A percentile compares a stretch with the other conserved stretches of the same genome.
Evolutionary conservation across 2,113 vertebrate genomes (phyloP).

Genomic region (Raja brachyura): DNA sequence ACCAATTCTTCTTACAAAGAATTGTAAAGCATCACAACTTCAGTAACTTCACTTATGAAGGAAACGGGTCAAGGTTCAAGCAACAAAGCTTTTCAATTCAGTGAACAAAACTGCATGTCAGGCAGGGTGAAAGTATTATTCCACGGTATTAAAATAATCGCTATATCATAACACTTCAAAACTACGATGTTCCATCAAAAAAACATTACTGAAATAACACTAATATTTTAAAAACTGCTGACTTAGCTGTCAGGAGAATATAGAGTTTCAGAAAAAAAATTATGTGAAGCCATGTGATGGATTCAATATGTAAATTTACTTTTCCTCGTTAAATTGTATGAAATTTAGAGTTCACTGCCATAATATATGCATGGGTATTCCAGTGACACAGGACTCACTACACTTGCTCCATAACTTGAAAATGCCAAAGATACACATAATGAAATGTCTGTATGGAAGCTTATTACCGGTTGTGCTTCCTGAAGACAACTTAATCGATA

Average conservation of each 20-base stretch:
- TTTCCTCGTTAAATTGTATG: background rate
- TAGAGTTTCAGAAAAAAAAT: background rate
- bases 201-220: background rate
- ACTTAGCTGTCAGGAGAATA: background rate
- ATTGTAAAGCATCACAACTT: background rate
- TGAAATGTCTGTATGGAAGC: background rate
- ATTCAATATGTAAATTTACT: slow-evolving; percentile 23
- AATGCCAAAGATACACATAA: background rate
- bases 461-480: background rate
- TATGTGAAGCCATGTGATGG: background rate
- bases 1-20: background rate
- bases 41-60: too few relatives aligned
- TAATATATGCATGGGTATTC: background rate
- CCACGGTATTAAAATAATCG: background rate
- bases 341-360: background rate
- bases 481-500: background rate
- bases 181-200: slow-evolving; percentile 3
- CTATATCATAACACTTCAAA: slow-evolving; percentile 28
- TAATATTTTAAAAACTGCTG: background rate
- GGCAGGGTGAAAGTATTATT: background rate
- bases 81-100: background rate
- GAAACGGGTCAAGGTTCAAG: background rate
- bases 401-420: background rate
- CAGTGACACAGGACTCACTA: background rate
- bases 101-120: background rate